These are phyloP conservation scores for Malurus alboscapulatus DNA, from an alignment of 2,113 vertebrate genomes.

Conservation along the genomic window DNA sequence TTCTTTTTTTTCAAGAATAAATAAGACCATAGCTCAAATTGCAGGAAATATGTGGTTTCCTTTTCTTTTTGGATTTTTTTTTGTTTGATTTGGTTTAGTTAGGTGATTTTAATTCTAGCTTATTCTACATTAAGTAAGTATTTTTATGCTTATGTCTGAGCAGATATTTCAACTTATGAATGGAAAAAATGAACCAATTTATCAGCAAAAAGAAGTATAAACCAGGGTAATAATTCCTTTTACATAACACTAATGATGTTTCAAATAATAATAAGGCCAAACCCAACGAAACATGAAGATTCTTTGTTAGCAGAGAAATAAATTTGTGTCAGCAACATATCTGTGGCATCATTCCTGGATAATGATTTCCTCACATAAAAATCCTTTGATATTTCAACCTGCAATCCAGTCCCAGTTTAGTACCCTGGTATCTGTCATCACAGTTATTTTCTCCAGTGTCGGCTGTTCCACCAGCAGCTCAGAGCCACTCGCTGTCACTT, in stretches of 20 bases:
- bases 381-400: constrained; percentile 6
- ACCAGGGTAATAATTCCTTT: background rate
- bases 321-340: background rate
- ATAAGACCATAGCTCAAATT: background rate
- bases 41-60: background rate
- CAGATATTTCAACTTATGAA: background rate
- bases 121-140: background rate
- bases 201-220: background rate
- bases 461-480: background rate
- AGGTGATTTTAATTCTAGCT: background rate
- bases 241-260: background rate
- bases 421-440: background rate
- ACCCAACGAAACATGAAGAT: background rate
- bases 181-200: background rate
- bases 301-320: background rate
- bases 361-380: constrained; percentile 10
- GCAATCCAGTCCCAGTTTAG: background rate
- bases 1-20: background rate
- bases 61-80: background rate
- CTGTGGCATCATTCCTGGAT: background rate
- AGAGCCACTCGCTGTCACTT: background rate
- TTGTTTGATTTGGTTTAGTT: background rate
- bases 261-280: background rate
- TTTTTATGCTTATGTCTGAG: background rate
- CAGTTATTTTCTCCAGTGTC: background rate